These are phyloP conservation scores for Drosophila ironensis DNA, from an alignment of 1,140 invertebrate species.

Conservation along the genomic window DNA sequence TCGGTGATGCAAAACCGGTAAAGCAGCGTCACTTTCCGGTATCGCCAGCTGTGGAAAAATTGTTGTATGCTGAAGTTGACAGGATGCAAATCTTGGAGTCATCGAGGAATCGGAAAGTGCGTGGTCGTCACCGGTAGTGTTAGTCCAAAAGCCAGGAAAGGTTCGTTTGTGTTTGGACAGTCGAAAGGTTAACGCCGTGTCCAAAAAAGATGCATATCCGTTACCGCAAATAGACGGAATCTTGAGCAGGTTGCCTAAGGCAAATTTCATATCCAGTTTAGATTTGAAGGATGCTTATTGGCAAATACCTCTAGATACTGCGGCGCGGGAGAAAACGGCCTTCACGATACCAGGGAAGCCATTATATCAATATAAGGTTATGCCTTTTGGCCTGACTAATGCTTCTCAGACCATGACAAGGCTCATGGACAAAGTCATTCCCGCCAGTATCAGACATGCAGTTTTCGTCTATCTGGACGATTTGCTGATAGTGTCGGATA, in stretches of 20 bases:
- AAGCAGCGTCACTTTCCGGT: not conserved
- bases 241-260: not conserved
- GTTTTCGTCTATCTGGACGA: slow-evolving; percentile 2
- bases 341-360: not conserved
- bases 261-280: not conserved
- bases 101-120: not conserved
- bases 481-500: not conserved
- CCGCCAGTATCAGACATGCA: not conserved
- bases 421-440: slow-evolving; percentile 4
- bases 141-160: too few relatives aligned
- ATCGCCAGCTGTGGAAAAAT: not conserved
- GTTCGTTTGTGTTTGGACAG: not conserved
- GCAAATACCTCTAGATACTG: not conserved
- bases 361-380: not conserved
- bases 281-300: not conserved
- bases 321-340: not conserved
- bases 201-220: not conserved
- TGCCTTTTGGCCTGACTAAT: not conserved
- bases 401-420: not conserved
- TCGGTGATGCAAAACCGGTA: not conserved
- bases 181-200: not conserved
- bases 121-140: not conserved
- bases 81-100: not conserved
- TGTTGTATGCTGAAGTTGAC: too few relatives aligned
- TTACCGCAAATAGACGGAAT: not conserved